A percentile compares a stretch with the other conserved stretches of the same genome.
Evolutionary conservation across 2,797 vertebrate species (phyloP).

Genomic region (Cygnus olor): DNA sequence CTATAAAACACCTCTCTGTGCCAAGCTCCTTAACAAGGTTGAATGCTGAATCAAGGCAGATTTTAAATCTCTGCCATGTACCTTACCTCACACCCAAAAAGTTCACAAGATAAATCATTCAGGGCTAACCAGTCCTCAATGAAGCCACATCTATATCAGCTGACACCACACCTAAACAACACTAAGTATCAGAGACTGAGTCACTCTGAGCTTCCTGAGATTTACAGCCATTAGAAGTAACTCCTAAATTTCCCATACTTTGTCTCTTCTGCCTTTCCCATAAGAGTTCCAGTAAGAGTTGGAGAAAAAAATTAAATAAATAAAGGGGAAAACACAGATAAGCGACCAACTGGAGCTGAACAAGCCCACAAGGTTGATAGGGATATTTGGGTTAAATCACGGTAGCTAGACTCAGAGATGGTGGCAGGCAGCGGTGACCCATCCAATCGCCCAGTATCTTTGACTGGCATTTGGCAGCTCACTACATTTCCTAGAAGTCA

Average conservation of each 20-base stretch:
- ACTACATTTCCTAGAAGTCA: constrained; percentile 46
- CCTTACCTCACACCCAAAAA: not conserved
- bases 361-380: not conserved
- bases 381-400: not conserved
- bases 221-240: not conserved
- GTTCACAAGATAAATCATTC: not conserved
- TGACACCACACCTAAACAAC: not conserved
- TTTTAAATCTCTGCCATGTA: not conserved
- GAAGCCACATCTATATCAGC: not conserved
- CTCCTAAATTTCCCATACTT: not conserved
- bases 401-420: not conserved
- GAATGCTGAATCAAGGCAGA: not conserved
- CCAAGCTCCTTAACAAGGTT: not conserved
- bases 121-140: not conserved
- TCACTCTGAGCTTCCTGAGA: not conserved
- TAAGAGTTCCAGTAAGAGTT: not conserved
- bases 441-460: not conserved
- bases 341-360: not conserved
- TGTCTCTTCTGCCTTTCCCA: not conserved
- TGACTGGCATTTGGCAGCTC: constrained; percentile 18
- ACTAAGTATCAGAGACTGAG: not conserved
- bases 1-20: not conserved
- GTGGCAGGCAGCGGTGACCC: not conserved
- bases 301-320: not conserved
- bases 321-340: not conserved